Conservation (phyloP, 2,797 vertebrate species). For the Atherinosoma microstoma region DNA sequence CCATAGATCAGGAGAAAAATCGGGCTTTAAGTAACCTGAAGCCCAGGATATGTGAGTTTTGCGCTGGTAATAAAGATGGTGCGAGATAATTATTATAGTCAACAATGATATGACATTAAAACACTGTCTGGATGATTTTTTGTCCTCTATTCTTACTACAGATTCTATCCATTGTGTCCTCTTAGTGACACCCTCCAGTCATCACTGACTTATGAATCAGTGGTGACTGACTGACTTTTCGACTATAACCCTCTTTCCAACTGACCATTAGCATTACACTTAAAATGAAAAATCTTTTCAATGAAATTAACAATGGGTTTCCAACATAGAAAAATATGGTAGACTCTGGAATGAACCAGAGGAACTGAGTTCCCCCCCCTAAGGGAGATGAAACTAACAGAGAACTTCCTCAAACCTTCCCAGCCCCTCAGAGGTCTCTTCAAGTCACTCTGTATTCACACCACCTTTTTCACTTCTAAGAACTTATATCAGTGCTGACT, state of each 20-base stretch:
- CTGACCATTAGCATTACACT: background rate
- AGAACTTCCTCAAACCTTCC: conserved; percentile 35
- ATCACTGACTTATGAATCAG: background rate
- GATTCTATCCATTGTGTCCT: background rate
- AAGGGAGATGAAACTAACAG: conserved; percentile 37
- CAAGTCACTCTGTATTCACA: conserved; percentile 68
- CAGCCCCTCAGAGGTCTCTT: conserved; percentile 53
- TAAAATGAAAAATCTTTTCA: background rate
- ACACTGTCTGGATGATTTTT: background rate
- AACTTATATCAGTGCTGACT: conserved; percentile 73
- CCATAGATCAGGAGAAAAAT: too few species aligned
- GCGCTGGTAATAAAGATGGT: background rate
- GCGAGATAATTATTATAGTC: background rate
- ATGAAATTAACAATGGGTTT: conserved; percentile 36
- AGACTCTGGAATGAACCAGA: conserved; percentile 30
- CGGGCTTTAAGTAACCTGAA: too few species aligned
- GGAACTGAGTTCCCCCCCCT: conserved; percentile 39
- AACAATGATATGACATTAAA: background rate
- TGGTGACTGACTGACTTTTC: background rate
- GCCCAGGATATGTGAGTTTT: too few species aligned
- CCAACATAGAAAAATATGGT: conserved; percentile 22
- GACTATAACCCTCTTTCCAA: background rate
- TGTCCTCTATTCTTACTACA: background rate
- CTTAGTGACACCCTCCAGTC: background rate
- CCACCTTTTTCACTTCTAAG: conserved; percentile 55